A percentile compares a stretch with the other conserved stretches of the same genome.
These are phyloP conservation scores for Drosophila fuyamai DNA, from an alignment of 1,140 invertebrate species.

Conservation along the genomic window DNA sequence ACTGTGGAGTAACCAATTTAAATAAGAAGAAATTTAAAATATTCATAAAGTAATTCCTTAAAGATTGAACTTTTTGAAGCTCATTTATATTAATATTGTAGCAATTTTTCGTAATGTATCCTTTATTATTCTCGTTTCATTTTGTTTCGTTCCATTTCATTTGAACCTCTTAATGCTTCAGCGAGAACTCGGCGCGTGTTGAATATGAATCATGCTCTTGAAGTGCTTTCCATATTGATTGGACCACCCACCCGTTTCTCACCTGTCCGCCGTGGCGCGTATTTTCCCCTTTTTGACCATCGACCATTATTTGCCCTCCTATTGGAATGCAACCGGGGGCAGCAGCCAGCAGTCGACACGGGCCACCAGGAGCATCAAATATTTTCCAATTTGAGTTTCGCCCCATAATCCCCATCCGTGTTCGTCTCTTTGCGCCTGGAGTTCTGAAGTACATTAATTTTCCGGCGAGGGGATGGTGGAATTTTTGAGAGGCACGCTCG, in stretches of 20 bases:
- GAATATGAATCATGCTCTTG: constrained; percentile 69
- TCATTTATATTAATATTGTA: background rate
- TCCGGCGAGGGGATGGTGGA: background rate
- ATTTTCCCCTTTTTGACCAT: constrained; percentile 12
- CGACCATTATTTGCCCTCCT: constrained; percentile 17
- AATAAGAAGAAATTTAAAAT: background rate
- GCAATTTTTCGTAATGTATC: background rate
- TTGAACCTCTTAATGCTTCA: constrained; percentile 57
- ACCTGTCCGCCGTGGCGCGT: constrained; percentile 24
- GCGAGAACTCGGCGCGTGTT: constrained; percentile 49
- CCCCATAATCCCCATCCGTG: background rate
- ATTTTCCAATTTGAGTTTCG: constrained; percentile 47
- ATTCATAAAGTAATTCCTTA: background rate
- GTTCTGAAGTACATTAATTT: constrained; percentile 11
- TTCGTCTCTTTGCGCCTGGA: no score
- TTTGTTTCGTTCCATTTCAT: constrained; percentile 66
- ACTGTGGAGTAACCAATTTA: no score
- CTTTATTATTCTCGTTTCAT: constrained; percentile 38
- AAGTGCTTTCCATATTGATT: constrained; percentile 71
- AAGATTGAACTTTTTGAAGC: background rate
- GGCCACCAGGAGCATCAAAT: constrained; percentile 16
- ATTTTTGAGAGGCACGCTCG: constrained; percentile 20
- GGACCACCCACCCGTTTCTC: constrained; percentile 31
- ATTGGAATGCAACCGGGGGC: constrained; percentile 12
- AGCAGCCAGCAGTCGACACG: background rate